A percentile compares a stretch with the other conserved stretches of the same genome.
Conservation (phyloP, 2,797 vertebrate species). For the Siniperca obscura region DNA sequence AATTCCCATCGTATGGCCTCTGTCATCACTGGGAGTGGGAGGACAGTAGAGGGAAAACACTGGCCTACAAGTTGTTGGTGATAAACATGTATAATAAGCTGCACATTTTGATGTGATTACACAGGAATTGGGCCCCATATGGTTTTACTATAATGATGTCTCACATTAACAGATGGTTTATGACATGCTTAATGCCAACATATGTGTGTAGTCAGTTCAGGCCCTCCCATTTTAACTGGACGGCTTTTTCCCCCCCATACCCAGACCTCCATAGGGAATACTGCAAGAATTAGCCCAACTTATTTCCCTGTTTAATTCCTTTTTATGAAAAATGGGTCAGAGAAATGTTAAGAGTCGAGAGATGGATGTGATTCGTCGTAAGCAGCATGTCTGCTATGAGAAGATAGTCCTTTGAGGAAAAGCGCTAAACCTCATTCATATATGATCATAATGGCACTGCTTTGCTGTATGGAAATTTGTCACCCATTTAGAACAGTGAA, state of each 20-base stretch:
- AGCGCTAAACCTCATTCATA: slow-evolving; percentile 22
- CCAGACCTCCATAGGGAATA: slow-evolving; percentile 47
- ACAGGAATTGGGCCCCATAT: slow-evolving; percentile 63
- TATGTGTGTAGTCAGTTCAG: slow-evolving; percentile 54
- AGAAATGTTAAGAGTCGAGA: slow-evolving; percentile 23
- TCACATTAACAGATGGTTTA: slow-evolving; percentile 68
- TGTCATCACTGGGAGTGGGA: slow-evolving; percentile 26
- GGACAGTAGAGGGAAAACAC: slow-evolving; percentile 17
- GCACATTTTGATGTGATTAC: slow-evolving; percentile 56
- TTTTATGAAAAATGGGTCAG: slow-evolving; percentile 60
- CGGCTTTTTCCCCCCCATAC: slow-evolving; percentile 14
- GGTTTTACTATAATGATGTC: slow-evolving; percentile 52
- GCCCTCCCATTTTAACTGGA: slow-evolving; percentile 50
- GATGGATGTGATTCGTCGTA: slow-evolving; percentile 21
- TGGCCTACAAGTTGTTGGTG: slow-evolving; percentile 35
- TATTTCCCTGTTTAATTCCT: slow-evolving; percentile 52
- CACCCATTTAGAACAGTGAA: slow-evolving; percentile 11
- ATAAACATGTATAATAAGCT: slow-evolving; percentile 51
- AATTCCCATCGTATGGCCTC: slow-evolving; percentile 16
- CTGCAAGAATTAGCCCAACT: slow-evolving; percentile 50
- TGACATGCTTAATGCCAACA: slow-evolving; percentile 53
- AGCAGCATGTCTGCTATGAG: not conserved
- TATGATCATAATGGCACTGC: not conserved
- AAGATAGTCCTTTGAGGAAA: slow-evolving; percentile 18
- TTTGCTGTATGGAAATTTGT: slow-evolving; percentile 8